A percentile compares a stretch with the other conserved stretches of the same genome.
phyloP scores from a whole-genome alignment of 2,113 vertebrate species.

The Felis chaus region DNA sequence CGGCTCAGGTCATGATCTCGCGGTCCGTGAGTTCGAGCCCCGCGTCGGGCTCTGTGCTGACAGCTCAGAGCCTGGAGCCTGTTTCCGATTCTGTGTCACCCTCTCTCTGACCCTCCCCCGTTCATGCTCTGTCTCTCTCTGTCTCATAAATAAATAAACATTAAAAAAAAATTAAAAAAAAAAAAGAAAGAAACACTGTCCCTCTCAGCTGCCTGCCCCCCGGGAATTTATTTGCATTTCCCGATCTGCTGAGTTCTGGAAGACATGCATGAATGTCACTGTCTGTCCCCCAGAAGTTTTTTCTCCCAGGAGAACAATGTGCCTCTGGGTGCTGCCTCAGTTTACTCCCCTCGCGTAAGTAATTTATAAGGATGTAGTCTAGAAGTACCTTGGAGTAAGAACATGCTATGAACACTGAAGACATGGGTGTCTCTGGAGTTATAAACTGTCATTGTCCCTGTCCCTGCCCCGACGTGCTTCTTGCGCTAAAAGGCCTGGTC shows the following conservation, averaged over 20 bases:
- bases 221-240: not conserved
- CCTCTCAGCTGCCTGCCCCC: not conserved
- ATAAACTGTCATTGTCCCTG: not conserved
- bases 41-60: too few relatives aligned
- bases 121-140: too few relatives aligned
- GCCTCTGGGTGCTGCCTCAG: not conserved
- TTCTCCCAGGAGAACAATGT: not conserved
- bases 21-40: too few relatives aligned
- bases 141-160: too few relatives aligned
- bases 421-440: not conserved
- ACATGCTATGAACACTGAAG: not conserved
- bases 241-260: not conserved
- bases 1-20: too few relatives aligned
- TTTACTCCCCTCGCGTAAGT: not conserved
- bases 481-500: not conserved
- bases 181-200: too few relatives aligned
- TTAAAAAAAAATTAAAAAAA: too few relatives aligned
- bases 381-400: not conserved
- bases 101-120: too few relatives aligned
- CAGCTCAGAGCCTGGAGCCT: too few relatives aligned
- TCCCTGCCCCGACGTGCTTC: not conserved
- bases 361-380: not conserved
- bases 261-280: not conserved
- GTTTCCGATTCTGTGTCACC: too few relatives aligned
- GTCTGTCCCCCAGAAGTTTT: not conserved